Percentiles rank a stretch among this genome's conserved stretches.
Evolutionary conservation across 2,797 vertebrate genomes (phyloP).

Genomic region (Siniperca obscura): DNA sequence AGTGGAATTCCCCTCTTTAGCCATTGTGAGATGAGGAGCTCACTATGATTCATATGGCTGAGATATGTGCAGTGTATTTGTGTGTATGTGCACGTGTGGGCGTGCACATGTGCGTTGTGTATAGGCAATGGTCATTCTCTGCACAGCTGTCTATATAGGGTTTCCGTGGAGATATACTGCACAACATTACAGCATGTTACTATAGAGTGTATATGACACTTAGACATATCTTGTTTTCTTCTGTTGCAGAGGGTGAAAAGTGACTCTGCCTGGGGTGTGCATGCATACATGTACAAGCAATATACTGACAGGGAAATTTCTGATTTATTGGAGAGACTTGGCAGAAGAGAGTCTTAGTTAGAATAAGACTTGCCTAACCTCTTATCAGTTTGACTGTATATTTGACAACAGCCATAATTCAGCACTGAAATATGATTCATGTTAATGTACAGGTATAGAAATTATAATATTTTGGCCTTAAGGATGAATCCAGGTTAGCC

Average conservation of each 20-base stretch:
- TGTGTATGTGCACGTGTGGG: conserved; percentile 27
- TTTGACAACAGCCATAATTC: conserved; percentile 32
- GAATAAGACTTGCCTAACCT: conserved; percentile 37
- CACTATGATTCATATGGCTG: conserved; percentile 55
- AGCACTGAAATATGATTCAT: conserved; percentile 15
- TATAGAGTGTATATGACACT: conserved; percentile 13
- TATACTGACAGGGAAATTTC: conserved; percentile 14
- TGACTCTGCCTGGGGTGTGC: conserved; percentile 55
- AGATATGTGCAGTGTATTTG: conserved; percentile 38
- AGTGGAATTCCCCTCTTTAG: conserved; percentile 77
- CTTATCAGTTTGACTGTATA: conserved; percentile 30
- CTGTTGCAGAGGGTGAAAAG: conserved; percentile 45
- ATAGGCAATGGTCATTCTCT: conserved; percentile 49
- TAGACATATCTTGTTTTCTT: conserved; percentile 13
- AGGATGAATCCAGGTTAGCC: neutral
- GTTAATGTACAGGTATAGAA: neutral
- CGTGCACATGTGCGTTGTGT: conserved; percentile 48
- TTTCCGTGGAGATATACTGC: conserved; percentile 64
- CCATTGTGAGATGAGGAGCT: conserved; percentile 53
- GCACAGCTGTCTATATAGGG: conserved; percentile 61
- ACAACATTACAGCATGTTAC: conserved; percentile 49
- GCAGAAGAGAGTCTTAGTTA: conserved; percentile 18
- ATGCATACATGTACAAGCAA: conserved; percentile 34
- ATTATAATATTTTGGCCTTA: neutral
- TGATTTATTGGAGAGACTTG: conserved; percentile 50